These are phyloP conservation scores for Microtus ochrogaster DNA, from an alignment of 2,113 vertebrate genomes.

Conservation along the genomic window DNA sequence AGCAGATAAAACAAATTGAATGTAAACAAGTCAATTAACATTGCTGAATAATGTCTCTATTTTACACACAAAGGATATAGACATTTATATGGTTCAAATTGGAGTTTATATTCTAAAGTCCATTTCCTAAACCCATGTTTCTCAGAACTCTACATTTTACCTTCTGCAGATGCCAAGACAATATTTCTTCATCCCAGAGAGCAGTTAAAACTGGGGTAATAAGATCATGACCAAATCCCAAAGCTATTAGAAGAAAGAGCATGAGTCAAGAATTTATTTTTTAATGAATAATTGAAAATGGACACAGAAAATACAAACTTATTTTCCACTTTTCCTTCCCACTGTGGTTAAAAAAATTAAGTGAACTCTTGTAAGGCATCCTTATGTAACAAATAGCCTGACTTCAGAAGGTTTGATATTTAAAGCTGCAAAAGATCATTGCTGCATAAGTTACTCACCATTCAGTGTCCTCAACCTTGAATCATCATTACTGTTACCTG, in stretches of 20 bases:
- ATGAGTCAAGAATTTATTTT: neutral
- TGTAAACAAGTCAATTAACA: neutral
- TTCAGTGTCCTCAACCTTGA: neutral
- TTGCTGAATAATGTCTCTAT: neutral
- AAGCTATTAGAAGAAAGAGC: neutral
- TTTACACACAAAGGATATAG: neutral
- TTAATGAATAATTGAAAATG: neutral
- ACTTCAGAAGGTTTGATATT: neutral
- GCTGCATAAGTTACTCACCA: neutral
- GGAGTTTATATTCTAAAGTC: neutral
- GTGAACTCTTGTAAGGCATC: neutral
- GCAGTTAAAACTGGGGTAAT: accelerated
- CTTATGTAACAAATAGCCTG: neutral
- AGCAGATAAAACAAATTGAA: neutral
- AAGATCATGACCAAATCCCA: neutral
- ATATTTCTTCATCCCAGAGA: neutral
- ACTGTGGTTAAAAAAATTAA: neutral
- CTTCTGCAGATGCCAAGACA: neutral
- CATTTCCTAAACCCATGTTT: neutral
- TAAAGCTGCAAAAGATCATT: neutral
- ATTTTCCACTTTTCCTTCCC: neutral
- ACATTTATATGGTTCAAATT: neutral
- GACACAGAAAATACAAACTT: neutral
- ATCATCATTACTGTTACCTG: neutral
- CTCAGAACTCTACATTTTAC: neutral